A percentile compares a stretch with the other conserved stretches of the same genome.
These are phyloP conservation scores for Baccha elongata DNA, from an alignment of 2,888 invertebrate species.

Conservation along the genomic window DNA sequence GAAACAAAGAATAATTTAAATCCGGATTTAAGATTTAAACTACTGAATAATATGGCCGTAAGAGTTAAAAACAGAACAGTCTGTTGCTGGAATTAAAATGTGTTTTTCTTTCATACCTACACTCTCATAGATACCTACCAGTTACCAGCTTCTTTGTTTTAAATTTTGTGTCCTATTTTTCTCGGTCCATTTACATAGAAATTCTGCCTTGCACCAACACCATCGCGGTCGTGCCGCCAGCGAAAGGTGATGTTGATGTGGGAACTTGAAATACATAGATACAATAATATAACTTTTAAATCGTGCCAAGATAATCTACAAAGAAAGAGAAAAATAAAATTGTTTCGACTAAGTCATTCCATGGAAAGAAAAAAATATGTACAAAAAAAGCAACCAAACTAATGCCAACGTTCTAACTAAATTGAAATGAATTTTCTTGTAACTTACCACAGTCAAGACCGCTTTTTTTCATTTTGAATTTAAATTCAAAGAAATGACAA, in stretches of 20 bases:
- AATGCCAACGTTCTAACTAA: background rate
- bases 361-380: conserved; percentile 16
- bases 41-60: too few relatives aligned
- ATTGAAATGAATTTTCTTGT: conserved; percentile 16
- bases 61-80: conserved; percentile 5
- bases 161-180: background rate
- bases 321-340: conserved; percentile 26
- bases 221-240: background rate
- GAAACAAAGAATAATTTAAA: too few relatives aligned
- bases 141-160: conserved; percentile 51
- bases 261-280: conserved; percentile 16
- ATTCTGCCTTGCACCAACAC: background rate
- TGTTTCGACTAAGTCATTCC: conserved; percentile 16
- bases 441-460: conserved; percentile 59
- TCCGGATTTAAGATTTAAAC: too few relatives aligned
- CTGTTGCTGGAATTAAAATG: conserved; percentile 7
- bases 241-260: background rate
- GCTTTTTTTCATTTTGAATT: conserved; percentile 53
- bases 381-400: conserved; percentile 3
- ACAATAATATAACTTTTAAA: conserved; percentile 54
- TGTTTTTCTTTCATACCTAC: conserved; percentile 15
- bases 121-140: conserved; percentile 15
- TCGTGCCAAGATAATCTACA: conserved; percentile 63
- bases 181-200: conserved; percentile 1
- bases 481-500: conserved; percentile 58